A percentile compares a stretch with the other conserved stretches of the same genome.
phyloP scores from a whole-genome alignment of 92 coral and sea anemone genomes.

The Zoanthus sociatus region DNA sequence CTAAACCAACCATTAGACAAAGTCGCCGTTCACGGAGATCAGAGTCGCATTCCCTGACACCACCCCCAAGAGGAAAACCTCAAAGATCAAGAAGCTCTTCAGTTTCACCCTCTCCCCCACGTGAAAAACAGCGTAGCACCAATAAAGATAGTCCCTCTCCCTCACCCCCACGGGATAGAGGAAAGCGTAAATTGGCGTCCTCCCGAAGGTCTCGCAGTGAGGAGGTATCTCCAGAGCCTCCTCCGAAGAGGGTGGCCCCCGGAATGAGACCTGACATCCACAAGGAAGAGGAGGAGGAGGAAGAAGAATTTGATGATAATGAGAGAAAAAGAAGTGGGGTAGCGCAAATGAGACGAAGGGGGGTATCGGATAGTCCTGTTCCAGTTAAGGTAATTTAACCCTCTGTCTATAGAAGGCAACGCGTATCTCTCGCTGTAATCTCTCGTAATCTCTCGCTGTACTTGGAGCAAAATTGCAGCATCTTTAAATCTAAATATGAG shows the following conservation, averaged over 20 bases:
- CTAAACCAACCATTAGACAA: background rate
- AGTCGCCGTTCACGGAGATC: slow-evolving; percentile 62
- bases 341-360: background rate
- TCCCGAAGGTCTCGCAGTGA: slow-evolving; percentile 71
- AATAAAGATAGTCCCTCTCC: slow-evolving; percentile 37
- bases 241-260: slow-evolving; percentile 56
- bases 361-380: slow-evolving; percentile 9
- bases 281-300: slow-evolving; percentile 24
- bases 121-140: background rate
- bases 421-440: too few relatives aligned
- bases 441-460: too few relatives aligned
- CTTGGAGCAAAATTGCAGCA: too few relatives aligned
- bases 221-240: slow-evolving; percentile 71
- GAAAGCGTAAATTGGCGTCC: slow-evolving; percentile 57
- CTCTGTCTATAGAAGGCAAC: too few relatives aligned
- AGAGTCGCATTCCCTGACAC: slow-evolving; percentile 59
- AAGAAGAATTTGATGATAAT: slow-evolving; percentile 23
- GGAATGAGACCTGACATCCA: slow-evolving; percentile 21
- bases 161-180: slow-evolving; percentile 64
- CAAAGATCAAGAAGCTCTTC: slow-evolving; percentile 38
- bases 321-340: background rate
- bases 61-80: slow-evolving; percentile 43
- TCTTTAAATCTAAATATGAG: too few relatives aligned
- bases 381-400: slow-evolving; percentile 42
- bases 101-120: slow-evolving; percentile 54